Base-by-base conservation (phyloP, 2,797 vertebrate genomes). In the Pogonophryne albipinna region DNA sequence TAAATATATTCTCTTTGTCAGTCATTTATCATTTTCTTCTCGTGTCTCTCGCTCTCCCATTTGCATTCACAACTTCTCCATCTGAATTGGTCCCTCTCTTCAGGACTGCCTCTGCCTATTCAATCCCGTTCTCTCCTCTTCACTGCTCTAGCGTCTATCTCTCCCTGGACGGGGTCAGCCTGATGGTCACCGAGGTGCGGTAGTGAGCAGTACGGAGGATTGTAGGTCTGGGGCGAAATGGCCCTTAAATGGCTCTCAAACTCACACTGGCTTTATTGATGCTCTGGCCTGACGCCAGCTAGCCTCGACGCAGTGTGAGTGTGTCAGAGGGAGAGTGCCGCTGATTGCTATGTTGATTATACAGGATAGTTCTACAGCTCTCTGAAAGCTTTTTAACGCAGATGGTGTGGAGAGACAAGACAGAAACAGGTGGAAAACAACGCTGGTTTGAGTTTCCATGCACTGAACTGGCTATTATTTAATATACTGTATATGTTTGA, bases 261-360 rank as follows among this genome's bases (percentile, higher is more conserved):
- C 92, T 92, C 92, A 88, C 91, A 91, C 93, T 87, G 88, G 90
- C 87, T 94, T 95, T 95, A 95, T 94, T 93, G 94, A 94, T 94
- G 92, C 93, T 86, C 91, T 94, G 94, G 94, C 89, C 83, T 60
- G 78, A 87, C 52, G 92, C 93, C 93, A 95, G 91, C 87, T 67
- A 68, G 78, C 86, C 78, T 84, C 84, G 62, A 63, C 19, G 19
- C 58, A 70, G 13, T 63, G 72, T 62, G 59, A 15, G 53, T 50
- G 66, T 62, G 50, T 75, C 4, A 12, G 16, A 11, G 38, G 31
- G 55, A 76, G 78, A 79, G 84, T 78, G 85, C 47, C 13, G 76
- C 79, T 88, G 91, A 92, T 91, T 91, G 90, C 90, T 78, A 90
- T 85, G 90, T 89, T 90, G 87, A 92, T 89, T 86, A 91, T 81